These are phyloP conservation scores for Hippocampus kuda DNA, from an alignment of 2,797 vertebrate genomes.

Conservation along the genomic window DNA sequence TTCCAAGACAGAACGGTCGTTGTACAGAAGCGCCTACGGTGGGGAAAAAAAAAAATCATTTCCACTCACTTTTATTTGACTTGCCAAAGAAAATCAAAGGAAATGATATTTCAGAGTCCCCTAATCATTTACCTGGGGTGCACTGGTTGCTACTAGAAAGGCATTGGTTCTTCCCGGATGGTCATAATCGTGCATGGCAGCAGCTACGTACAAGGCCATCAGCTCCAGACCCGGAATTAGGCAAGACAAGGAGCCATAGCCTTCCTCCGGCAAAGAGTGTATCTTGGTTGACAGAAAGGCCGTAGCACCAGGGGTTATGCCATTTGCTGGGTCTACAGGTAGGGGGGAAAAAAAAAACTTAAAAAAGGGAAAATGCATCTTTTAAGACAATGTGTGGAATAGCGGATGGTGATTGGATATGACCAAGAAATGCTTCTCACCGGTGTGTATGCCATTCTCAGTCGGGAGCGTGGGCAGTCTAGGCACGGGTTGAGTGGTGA, in stretches of 20 bases:
- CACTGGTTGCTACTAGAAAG: constrained; percentile 91
- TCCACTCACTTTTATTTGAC: too few species aligned
- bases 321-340: constrained; percentile 76
- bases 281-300: constrained; percentile 83
- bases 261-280: constrained; percentile 67
- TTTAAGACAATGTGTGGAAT: background rate
- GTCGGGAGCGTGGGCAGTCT: constrained; percentile 74
- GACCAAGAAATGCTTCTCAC: constrained; percentile 48
- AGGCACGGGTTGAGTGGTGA: constrained; percentile 89
- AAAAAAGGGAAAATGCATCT: background rate
- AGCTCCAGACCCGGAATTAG: constrained; percentile 89
- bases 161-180: constrained; percentile 96
- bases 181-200: constrained; percentile 97
- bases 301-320: constrained; percentile 72
- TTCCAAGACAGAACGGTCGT: constrained; percentile 93
- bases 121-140: constrained; percentile 67
- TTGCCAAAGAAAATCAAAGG: background rate
- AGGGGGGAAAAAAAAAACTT: background rate
- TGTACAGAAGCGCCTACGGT: constrained; percentile 86
- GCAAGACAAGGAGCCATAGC: constrained; percentile 78
- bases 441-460: constrained; percentile 79
- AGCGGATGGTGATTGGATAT: background rate
- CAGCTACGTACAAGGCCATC: constrained; percentile 94
- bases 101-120: background rate
- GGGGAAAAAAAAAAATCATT: background rate